Conservation (phyloP, 2,888 invertebrate genomes). For the Erannis defoliaria region DNA sequence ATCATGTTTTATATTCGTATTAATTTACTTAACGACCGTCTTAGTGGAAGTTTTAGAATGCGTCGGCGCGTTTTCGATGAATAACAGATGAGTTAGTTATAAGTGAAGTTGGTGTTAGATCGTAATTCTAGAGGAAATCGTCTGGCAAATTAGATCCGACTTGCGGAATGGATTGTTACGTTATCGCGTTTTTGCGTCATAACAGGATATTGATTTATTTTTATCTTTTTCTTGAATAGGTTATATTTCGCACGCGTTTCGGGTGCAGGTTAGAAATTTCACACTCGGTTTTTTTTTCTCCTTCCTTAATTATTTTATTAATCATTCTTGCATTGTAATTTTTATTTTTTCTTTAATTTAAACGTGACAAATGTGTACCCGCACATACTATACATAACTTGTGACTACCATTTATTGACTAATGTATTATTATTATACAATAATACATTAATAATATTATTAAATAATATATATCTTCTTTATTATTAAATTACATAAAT, state of each 20-base stretch:
- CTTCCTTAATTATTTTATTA: too few species aligned
- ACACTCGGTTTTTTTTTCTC: too few species aligned
- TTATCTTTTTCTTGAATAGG: too few species aligned
- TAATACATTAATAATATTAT: too few species aligned
- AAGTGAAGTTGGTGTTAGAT: slow-evolving; percentile 45
- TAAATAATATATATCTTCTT: background rate
- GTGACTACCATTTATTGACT: too few species aligned
- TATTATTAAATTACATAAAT: background rate
- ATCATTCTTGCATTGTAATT: too few species aligned
- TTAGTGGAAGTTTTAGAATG: slow-evolving; percentile 72
- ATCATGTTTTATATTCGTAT: slow-evolving; percentile 85
- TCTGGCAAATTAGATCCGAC: slow-evolving; percentile 62
- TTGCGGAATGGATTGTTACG: slow-evolving; percentile 35
- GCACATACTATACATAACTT: too few species aligned
- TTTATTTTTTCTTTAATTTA: too few species aligned
- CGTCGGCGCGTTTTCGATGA: slow-evolving; percentile 79
- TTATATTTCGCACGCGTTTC: too few species aligned
- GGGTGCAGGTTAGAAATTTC: too few species aligned
- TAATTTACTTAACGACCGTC: slow-evolving; percentile 84
- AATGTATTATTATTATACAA: too few species aligned
- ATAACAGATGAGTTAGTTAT: slow-evolving; percentile 73
- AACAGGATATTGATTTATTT: background rate
- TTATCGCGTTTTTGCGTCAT: background rate
- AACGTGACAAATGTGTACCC: too few species aligned
- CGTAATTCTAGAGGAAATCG: slow-evolving; percentile 57